Base-by-base conservation (phyloP, 1,140 invertebrate genomes). In the Bombus superbus region DNA sequence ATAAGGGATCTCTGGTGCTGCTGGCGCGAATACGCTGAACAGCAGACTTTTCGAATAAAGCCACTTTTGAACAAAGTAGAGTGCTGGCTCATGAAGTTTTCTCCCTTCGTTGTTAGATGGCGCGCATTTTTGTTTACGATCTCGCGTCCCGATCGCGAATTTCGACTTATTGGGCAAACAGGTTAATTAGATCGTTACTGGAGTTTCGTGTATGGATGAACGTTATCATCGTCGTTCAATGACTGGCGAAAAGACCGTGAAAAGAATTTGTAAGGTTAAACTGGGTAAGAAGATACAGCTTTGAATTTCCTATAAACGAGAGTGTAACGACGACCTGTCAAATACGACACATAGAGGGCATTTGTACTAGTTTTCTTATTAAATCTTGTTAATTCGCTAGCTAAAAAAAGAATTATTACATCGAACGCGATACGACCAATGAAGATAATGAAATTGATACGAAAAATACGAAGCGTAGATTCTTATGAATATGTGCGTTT, bases 1-100 rank as follows among this genome's bases (percentile, higher is more conserved):
- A 76, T 86, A 86, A 86, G 62, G 22, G 53, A 86, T 76, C 83
- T 74, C 35, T 74, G 32, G 57, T 11, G 71, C 1, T 62, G 10
- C 8, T 38, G 18, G 53, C 3, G 40, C 71, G 71, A 73, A 81
- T 18, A 72, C 28, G 22, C 9, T 32, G 76, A 32, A 78, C 59
- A 47, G 22, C 18, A 66, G 59, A 62, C 35, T 77, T 77, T 40
- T 47, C 59, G n/a, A 68, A 66, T 42, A 68, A 22, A 66, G 59
- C 38, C 59, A 66, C 59, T 47, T 69, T 68, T 62, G 25, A n/a
- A 5, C 13, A 22, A 35, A 25, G 11, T 13, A n/a, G 44, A 32
- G 10, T 35, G 32, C n/a, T 35, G n/a, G n/a, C 40, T 76, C 1
- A 38, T 28, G 15, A 64, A 42, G 9, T 22, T 77, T 35, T 18